Evolutionary conservation across 2,797 vertebrate genomes (phyloP).

Genomic region (Pangasius sanitwongsei): DNA sequence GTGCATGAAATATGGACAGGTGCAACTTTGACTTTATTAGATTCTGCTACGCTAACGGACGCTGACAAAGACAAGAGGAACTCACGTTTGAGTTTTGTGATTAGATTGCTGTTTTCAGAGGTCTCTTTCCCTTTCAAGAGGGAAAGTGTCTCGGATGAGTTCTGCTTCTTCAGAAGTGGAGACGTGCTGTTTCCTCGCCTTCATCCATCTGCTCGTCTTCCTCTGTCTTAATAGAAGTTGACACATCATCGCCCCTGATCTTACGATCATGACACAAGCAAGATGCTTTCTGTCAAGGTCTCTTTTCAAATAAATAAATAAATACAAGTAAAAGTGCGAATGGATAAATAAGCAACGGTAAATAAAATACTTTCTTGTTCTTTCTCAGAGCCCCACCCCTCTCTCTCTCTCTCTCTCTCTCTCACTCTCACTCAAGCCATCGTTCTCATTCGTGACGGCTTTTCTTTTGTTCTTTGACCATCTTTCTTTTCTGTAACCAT

Average conservation of each 20-base stretch:
- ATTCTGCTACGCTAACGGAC: conserved; percentile 24
- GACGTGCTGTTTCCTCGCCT: conserved; percentile 72
- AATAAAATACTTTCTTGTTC: not conserved
- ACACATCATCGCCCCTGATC: conserved; percentile 72
- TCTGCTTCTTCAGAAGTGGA: conserved; percentile 19
- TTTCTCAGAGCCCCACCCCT: not conserved
- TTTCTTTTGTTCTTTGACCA: conserved; percentile 23
- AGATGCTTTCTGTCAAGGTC: conserved; percentile 70
- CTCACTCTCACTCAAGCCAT: not conserved
- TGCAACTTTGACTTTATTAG: conserved; percentile 40
- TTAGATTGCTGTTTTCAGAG: not conserved
- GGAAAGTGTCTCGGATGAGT: not conserved
- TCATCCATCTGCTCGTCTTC: conserved; percentile 69
- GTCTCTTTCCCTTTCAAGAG: not conserved
- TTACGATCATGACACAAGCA: conserved; percentile 71
- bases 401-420: not conserved
- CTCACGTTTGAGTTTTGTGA: not conserved
- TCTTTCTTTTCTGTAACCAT: conserved; percentile 30
- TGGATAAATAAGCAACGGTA: not conserved
- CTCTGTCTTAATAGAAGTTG: conserved; percentile 67
- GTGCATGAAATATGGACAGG: conserved; percentile 36
- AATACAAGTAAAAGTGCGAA: not conserved
- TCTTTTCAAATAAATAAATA: conserved; percentile 57
- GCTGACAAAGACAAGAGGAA: conserved; percentile 2
- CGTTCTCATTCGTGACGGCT: not conserved